Evolutionary conservation across 2,797 vertebrate species (phyloP), one percentile per base, ranked within the genome.

Genomic region (Mallotus villosus): DNA sequence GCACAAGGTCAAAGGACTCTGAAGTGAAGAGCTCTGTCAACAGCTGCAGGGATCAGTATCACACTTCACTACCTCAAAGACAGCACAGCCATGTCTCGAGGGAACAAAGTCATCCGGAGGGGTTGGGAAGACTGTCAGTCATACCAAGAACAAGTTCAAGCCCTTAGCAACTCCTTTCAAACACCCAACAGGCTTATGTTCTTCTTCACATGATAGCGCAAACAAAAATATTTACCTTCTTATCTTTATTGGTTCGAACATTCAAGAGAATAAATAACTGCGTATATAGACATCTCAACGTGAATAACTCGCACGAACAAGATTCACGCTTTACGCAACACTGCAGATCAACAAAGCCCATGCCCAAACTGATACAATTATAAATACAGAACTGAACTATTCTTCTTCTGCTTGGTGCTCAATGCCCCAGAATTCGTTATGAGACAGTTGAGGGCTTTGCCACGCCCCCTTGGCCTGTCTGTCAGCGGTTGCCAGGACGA

Each of bases 401-500:
- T 79, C 65, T 61, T 66, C 65, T 61, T 66, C 68, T 17, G 21
- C 19, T 57, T 55, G 25, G 11, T 64, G 68, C 29, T 27, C 27
- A 67, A 77, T 73, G 12, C 66, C 70, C 51, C 79, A 75, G 72
- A 76, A 83, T 70, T 77, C 59, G 1, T 37, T 22, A 34, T 29
- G 72, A 12, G 68, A 70, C 41, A 71, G 21, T 16, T 14, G 3
- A 22, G 78, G 63, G 7, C 27, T 46, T 37, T 75, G 65, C 27
- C 67, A 67, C 17, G 37, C 27, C 2, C 49, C 51, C 19, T 16
- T 41, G 19, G 37, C 37, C 74, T 73, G 64, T 67, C 80, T 77
- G 14, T 81, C 64, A 22, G 75, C 81, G 63, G 80, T 77, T 67
- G 78, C 80, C 16, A 74, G 67, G 61, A 82, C 74, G 53, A 86